Evolutionary conservation across 1,140 invertebrate species (phyloP).

Genomic region (Caenorhabditis inopinata): DNA sequence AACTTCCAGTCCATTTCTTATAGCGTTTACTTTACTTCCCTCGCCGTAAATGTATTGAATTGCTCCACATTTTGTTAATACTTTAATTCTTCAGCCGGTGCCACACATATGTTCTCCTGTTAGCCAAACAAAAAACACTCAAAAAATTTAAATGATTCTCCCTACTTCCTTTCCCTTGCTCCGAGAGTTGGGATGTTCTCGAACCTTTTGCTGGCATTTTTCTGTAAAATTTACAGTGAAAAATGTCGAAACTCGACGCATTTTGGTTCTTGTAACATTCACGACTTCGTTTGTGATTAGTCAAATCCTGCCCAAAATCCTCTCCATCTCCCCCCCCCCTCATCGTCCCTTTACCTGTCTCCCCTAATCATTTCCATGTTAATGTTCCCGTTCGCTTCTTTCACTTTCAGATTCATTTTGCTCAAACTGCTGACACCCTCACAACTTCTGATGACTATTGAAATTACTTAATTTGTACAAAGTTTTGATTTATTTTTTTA

Average conservation of each 20-base stretch:
- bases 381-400: background rate
- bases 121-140: background rate
- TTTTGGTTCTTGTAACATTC: conserved; percentile 23
- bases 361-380: background rate
- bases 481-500: background rate
- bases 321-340: too few species aligned
- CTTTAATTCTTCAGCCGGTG: conserved; percentile 17
- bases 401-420: background rate
- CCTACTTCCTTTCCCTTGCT: background rate
- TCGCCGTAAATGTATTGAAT: too few species aligned
- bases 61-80: too few species aligned
- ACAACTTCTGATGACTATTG: conserved; percentile 4
- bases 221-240: background rate
- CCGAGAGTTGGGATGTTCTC: conserved; percentile 26
- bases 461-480: conserved; percentile 7
- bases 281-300: conserved; percentile 30
- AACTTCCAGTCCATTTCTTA: background rate
- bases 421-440: background rate
- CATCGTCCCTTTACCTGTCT: too few species aligned
- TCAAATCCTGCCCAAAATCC: conserved; percentile 6
- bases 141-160: too few species aligned
- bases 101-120: background rate
- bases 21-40: too few species aligned
- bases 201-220: background rate
- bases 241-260: background rate